Conservation (phyloP, 2,113 vertebrate species). For the Eublepharis macularius region DNA sequence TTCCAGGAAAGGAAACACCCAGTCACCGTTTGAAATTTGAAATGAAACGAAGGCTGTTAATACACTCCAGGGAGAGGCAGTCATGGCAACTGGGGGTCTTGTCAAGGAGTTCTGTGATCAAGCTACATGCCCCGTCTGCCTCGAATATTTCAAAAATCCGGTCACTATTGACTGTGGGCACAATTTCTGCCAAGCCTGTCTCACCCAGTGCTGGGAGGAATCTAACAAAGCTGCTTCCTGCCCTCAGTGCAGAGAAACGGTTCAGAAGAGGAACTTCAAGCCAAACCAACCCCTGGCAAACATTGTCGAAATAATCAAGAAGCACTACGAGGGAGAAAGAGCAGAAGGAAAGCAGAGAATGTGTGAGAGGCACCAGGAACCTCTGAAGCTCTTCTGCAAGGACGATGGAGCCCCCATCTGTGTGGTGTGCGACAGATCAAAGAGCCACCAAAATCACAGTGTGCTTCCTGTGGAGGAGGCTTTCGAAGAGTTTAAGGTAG, state of each 20-base stretch:
- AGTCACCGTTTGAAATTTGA: no score
- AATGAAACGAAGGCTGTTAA: no score
- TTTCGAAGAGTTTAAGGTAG: neutral
- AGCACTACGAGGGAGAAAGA: neutral
- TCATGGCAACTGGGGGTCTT: slow-evolving; percentile 60
- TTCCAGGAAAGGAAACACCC: no score
- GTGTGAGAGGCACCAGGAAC: slow-evolving; percentile 68
- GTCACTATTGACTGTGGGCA: slow-evolving; percentile 70
- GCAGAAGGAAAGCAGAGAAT: neutral
- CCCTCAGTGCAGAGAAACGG: slow-evolving; percentile 75
- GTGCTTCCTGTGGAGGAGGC: neutral
- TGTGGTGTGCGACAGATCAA: slow-evolving; percentile 34
- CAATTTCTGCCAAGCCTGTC: slow-evolving; percentile 71
- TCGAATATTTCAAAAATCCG: slow-evolving; percentile 76
- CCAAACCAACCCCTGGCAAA: slow-evolving; percentile 75
- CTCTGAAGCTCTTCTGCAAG: slow-evolving; percentile 75
- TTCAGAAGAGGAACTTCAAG: slow-evolving; percentile 57
- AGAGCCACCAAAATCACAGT: no score
- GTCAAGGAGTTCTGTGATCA: slow-evolving; percentile 72
- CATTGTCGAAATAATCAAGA: slow-evolving; percentile 66
- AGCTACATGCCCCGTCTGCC: slow-evolving; percentile 77
- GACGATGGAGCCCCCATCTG: slow-evolving; percentile 70
- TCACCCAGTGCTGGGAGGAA: slow-evolving; percentile 69
- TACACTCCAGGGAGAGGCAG: neutral
- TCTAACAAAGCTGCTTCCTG: slow-evolving; percentile 58